A percentile compares a stretch with the other conserved stretches of the same genome.
Conservation (phyloP, 2,797 vertebrate genomes). For the Crotalus adamanteus region DNA sequence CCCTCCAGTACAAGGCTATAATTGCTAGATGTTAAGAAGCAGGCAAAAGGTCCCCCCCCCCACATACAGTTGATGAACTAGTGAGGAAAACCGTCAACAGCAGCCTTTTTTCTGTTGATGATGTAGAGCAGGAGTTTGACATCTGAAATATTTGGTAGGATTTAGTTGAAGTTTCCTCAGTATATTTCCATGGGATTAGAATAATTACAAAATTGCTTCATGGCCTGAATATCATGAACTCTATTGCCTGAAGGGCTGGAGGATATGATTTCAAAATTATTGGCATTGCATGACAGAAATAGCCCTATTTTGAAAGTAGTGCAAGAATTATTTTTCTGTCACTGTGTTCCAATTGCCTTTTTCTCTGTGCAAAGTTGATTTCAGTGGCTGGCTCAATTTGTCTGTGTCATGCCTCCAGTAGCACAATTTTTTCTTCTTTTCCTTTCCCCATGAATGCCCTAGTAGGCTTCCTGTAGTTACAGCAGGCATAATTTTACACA, state of each 20-base stretch:
- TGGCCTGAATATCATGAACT: constrained; percentile 1
- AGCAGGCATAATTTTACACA: constrained; percentile 40
- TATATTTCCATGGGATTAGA: constrained; percentile 9
- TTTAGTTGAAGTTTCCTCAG: constrained; percentile 9
- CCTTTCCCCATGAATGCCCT: constrained; percentile 33
- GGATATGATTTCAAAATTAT: constrained; percentile 6
- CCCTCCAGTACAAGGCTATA: neutral
- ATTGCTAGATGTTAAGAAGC: neutral
- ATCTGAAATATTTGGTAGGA: neutral
- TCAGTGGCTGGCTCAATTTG: constrained; percentile 25
- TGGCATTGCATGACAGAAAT: constrained; percentile 17
- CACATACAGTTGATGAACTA: neutral
- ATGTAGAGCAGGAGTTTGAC: neutral
- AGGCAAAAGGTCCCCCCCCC: neutral
- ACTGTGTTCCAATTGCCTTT: neutral
- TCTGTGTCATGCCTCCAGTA: constrained; percentile 33
- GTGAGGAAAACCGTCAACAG: neutral
- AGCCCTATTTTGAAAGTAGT: constrained; percentile 4
- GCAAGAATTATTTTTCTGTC: constrained; percentile 21
- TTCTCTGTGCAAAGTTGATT: constrained; percentile 12
- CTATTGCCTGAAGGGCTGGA: constrained; percentile 13
- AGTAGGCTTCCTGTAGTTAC: constrained; percentile 48
- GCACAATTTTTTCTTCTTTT: neutral
- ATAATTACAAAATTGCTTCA: constrained; percentile 18
- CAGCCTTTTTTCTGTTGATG: neutral